Conservation (phyloP, 2,797 vertebrate species). For the Thripadectes ignobilis region DNA sequence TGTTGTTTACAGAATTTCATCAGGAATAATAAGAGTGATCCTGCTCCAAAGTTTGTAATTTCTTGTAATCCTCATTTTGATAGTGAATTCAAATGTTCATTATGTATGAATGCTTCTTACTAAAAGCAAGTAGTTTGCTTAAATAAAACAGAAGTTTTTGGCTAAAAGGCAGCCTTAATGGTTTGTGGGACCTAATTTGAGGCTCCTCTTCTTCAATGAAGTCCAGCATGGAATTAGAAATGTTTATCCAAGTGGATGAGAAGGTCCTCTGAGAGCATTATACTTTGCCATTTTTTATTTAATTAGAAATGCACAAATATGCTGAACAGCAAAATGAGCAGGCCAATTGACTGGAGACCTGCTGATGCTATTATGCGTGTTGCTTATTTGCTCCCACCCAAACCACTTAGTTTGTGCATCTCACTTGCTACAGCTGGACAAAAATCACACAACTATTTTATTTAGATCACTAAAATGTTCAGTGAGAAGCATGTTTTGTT, state of each 20-base stretch:
- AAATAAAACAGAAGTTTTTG: constrained; percentile 32
- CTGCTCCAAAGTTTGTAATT: constrained; percentile 36
- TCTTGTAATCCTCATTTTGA: constrained; percentile 49
- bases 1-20: constrained; percentile 42
- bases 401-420: neutral
- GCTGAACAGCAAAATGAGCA: neutral
- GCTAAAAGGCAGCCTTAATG: constrained; percentile 44
- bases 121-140: constrained; percentile 46
- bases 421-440: neutral
- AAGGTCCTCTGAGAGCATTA: constrained; percentile 6
- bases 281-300: neutral
- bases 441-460: neutral
- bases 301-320: neutral
- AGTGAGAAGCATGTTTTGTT: neutral
- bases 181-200: constrained; percentile 49
- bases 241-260: neutral
- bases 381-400: neutral
- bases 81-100: constrained; percentile 44
- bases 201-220: constrained; percentile 24
- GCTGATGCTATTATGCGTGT: neutral
- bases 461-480: neutral
- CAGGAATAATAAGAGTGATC: constrained; percentile 18
- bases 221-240: neutral
- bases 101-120: constrained; percentile 39
- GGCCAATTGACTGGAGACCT: neutral